These are phyloP conservation scores for Dorcus parallelipipedus DNA, from an alignment of 2,888 invertebrate genomes.

Conservation along the genomic window DNA sequence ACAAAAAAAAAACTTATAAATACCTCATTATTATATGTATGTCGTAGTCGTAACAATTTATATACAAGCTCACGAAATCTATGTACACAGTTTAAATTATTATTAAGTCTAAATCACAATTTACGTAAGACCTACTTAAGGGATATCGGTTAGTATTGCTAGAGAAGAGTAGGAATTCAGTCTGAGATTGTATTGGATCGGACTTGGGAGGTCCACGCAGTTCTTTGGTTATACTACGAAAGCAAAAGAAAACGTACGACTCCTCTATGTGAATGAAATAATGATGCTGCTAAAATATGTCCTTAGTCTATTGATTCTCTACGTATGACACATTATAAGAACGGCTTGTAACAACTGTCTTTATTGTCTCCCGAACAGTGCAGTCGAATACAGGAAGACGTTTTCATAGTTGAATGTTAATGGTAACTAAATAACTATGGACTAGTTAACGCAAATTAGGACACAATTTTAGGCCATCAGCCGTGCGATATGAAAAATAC, in stretches of 20 bases:
- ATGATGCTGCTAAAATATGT: conserved; percentile 5
- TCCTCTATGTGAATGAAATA: conserved; percentile 3
- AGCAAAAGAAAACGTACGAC: conserved; percentile 8
- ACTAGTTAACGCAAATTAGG: conserved; percentile 27
- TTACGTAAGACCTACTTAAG: conserved; percentile 24
- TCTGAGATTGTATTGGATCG: conserved; percentile 35
- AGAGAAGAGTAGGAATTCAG: conserved; percentile 40
- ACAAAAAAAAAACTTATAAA: conserved; percentile 19
- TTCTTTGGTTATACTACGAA: conserved; percentile 32
- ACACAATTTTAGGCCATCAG: conserved; percentile 13
- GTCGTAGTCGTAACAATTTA: conserved; percentile 16
- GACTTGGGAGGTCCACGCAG: conserved; percentile 25
- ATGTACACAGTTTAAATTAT: conserved; percentile 22
- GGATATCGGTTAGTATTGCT: conserved; percentile 35
- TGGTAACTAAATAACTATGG: conserved; percentile 33
- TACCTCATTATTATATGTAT: conserved; percentile 13
- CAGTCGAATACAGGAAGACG: conserved; percentile 25
- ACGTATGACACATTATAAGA: conserved; percentile 17
- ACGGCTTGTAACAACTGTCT: conserved; percentile 2
- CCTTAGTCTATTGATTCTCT: conserved; percentile 11
- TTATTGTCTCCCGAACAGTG: conserved; percentile 21
- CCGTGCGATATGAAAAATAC: conserved; percentile 18
- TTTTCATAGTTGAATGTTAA: conserved; percentile 19
- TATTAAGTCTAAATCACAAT: conserved; percentile 31
- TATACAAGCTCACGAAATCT: conserved; percentile 26